Conservation (phyloP, 2,888 invertebrate species). For the Nemoura dubitans region DNA sequence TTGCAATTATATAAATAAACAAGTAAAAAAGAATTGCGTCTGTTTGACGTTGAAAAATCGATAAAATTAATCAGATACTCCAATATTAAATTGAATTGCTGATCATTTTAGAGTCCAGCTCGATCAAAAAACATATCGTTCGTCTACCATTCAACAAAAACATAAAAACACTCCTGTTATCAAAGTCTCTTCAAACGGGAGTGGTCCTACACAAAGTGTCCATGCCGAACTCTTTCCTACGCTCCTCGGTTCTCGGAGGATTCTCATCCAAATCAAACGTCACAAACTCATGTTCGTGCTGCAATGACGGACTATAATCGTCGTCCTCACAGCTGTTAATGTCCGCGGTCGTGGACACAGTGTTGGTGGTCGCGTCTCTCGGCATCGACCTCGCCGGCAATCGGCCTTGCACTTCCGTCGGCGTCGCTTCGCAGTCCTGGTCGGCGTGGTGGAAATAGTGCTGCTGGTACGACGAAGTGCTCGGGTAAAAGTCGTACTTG, state of each 20-base stretch:
- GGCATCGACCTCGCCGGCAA: conserved; percentile 57
- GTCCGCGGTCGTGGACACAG: conserved; percentile 67
- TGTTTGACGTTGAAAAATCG: no score
- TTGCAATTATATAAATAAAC: no score
- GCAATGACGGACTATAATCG: conserved; percentile 66
- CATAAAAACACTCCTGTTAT: no score
- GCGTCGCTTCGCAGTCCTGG: conserved; percentile 44
- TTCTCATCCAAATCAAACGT: conserved; percentile 71
- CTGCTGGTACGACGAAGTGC: conserved; percentile 61
- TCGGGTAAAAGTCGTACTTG: conserved; percentile 54
- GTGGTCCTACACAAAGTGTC: conserved; percentile 61
- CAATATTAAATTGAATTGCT: no score
- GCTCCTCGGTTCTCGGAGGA: conserved; percentile 57
- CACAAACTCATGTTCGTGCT: conserved; percentile 73
- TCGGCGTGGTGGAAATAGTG: conserved; percentile 44
- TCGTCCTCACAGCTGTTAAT: conserved; percentile 62
- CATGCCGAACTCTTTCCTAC: conserved; percentile 59
- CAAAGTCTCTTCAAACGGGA: conserved; percentile 62
- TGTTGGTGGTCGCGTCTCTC: conserved; percentile 74
- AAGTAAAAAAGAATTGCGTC: no score
- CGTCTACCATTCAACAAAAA: no score
- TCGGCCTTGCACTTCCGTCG: conserved; percentile 43
- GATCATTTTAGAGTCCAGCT: no score
- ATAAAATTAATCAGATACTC: no score
- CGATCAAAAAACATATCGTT: neutral